Evolutionary conservation across 2,113 vertebrate species (phyloP).

Genomic region (Macquaria ambigua): DNA sequence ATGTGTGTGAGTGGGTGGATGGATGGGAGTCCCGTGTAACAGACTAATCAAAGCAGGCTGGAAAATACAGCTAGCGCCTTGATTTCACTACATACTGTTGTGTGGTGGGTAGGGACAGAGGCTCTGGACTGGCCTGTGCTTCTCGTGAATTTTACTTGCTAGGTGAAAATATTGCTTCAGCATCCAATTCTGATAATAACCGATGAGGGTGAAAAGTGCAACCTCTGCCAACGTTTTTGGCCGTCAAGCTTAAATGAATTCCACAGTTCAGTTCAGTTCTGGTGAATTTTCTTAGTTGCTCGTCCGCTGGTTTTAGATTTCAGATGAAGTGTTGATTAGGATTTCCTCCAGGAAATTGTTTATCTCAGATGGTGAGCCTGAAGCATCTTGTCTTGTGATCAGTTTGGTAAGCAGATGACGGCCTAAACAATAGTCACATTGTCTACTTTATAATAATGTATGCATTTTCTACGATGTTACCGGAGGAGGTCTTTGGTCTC

Average conservation of each 20-base stretch:
- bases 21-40: conserved; percentile 39
- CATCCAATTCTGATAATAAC: background rate
- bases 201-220: background rate
- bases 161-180: conserved; percentile 3
- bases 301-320: background rate
- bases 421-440: background rate
- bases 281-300: background rate
- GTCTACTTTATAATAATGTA: background rate
- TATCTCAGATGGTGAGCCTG: background rate
- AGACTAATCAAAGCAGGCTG: conserved; percentile 41
- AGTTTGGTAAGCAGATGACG: background rate
- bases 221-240: background rate
- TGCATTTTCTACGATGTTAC: background rate
- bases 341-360: background rate
- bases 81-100: background rate
- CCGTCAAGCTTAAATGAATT: background rate
- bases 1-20: conserved; percentile 25
- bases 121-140: background rate
- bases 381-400: background rate
- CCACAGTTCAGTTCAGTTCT: background rate
- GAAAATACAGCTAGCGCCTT: conserved; percentile 7
- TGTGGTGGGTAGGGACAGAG: background rate
- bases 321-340: background rate
- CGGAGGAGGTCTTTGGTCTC: background rate
- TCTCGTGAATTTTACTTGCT: background rate